A percentile compares a stretch with the other conserved stretches of the same genome.
Conservation (phyloP, 2,797 vertebrate genomes). For the Sebastes variabilis region DNA sequence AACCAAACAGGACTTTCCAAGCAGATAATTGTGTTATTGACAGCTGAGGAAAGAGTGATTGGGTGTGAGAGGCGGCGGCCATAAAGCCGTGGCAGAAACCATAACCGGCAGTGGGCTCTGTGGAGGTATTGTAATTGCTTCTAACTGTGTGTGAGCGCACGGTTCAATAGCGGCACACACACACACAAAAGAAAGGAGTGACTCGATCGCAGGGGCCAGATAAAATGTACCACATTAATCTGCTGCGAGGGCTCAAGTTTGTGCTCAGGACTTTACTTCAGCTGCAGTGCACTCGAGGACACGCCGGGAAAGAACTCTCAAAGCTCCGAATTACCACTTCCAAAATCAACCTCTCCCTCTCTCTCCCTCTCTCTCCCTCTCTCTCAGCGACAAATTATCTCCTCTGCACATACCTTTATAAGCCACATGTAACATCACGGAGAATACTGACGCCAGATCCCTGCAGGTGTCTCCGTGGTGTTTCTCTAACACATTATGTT, state of each 20-base stretch:
- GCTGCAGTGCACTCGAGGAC: slow-evolving; percentile 23
- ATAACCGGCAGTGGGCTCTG: neutral
- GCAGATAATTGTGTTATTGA: slow-evolving; percentile 40
- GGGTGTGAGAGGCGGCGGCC: neutral
- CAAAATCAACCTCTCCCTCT: neutral
- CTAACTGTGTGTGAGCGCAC: neutral
- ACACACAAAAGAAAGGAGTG: neutral
- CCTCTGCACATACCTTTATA: slow-evolving; percentile 9
- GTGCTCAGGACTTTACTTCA: neutral
- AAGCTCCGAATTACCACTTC: neutral
- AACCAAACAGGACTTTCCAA: neutral
- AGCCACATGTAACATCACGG: neutral
- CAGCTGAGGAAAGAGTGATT: neutral
- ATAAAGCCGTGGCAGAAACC: neutral
- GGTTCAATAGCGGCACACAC: slow-evolving; percentile 10
- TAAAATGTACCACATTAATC: slow-evolving; percentile 1
- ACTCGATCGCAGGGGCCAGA: neutral
- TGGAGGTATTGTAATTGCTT: slow-evolving; percentile 19
- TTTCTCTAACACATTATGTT: neutral
- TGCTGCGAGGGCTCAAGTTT: neutral
- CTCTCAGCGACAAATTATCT: slow-evolving; percentile 11
- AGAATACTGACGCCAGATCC: neutral
- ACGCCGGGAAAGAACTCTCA: neutral
- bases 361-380: too few relatives aligned
- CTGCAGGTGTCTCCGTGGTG: neutral